Conservation (phyloP, 2,888 invertebrate genomes). For the Mimachlamys varia region DNA sequence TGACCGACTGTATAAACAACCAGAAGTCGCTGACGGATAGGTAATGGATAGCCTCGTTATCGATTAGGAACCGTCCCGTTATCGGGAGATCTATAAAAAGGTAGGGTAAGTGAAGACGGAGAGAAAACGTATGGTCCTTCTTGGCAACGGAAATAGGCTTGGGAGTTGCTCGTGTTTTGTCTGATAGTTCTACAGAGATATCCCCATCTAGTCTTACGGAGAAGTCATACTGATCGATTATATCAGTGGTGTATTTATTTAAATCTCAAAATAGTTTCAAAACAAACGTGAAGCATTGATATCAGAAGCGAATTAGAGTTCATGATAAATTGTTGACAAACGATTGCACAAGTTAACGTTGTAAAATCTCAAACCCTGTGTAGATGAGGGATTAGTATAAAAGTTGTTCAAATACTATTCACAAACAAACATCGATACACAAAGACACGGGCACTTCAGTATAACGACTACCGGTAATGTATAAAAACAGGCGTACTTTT, state of each 20-base stretch:
- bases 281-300: not conserved
- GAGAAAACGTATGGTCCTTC: not conserved
- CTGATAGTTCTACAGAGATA: not conserved
- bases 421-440: no score
- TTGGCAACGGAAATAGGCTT: not conserved
- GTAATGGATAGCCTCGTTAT: constrained; percentile 12
- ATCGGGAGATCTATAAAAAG: not conserved
- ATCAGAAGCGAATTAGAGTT: no score
- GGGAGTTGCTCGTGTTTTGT: not conserved
- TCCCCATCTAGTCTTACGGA: not conserved
- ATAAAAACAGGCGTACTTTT: not conserved
- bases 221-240: not conserved
- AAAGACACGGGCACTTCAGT: not conserved
- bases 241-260: not conserved
- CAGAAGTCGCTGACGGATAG: not conserved
- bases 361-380: no score
- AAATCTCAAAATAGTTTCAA: not conserved
- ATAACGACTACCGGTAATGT: not conserved
- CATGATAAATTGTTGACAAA: no score
- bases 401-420: no score
- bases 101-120: not conserved
- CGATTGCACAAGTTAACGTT: no score
- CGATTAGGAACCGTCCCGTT: not conserved
- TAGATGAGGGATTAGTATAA: no score
- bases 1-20: constrained; percentile 1